Conservation (phyloP, 2,113 vertebrate genomes). For the Brienomyrus longianalis region DNA sequence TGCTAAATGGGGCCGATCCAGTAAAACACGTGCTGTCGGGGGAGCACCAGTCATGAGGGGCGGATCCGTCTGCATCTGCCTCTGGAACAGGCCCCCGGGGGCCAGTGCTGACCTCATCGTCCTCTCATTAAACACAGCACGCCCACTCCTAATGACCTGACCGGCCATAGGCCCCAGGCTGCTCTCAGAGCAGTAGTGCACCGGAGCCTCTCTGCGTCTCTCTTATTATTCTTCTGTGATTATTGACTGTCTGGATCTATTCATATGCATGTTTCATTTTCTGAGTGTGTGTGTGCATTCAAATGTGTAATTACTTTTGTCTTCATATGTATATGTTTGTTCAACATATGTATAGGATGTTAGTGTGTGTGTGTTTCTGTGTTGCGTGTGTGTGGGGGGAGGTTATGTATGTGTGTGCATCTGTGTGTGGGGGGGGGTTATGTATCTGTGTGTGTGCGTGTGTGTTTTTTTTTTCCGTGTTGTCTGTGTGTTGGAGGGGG, state of each 20-base stretch:
- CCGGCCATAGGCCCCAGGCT: background rate
- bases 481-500: too few relatives aligned
- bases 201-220: constrained; percentile 3
- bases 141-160: background rate
- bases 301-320: background rate
- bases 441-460: background rate
- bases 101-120: background rate
- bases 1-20: background rate
- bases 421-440: background rate
- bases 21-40: background rate
- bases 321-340: background rate
- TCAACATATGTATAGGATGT: background rate
- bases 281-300: constrained; percentile 1
- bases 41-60: background rate
- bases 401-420: background rate
- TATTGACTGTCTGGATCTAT: background rate
- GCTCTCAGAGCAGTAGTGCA: background rate
- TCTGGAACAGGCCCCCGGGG: background rate
- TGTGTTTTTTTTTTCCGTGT: too few relatives aligned
- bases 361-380: background rate
- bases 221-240: background rate
- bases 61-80: background rate
- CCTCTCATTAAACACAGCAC: constrained; percentile 17
- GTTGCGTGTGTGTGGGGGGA: background rate
- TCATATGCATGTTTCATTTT: background rate